Evolutionary conservation across 2,888 invertebrate genomes (phyloP).

Genomic region (Drosophila macrospina): DNA sequence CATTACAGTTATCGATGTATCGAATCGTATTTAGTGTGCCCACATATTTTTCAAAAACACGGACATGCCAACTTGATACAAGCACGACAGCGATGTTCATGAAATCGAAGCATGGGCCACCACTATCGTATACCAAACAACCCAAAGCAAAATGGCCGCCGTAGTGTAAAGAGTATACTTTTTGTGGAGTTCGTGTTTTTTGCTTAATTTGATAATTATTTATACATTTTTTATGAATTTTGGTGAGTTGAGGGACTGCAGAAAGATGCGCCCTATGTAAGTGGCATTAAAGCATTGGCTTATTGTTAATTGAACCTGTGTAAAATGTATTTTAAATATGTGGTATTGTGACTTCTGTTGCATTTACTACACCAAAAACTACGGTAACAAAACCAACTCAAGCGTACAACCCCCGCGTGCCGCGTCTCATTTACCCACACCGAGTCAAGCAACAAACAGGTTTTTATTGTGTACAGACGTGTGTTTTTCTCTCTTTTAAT

Average conservation of each 20-base stretch:
- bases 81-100: neutral
- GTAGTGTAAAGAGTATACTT: conserved; percentile 64
- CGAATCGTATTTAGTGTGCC: conserved; percentile 2
- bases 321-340: conserved; percentile 41
- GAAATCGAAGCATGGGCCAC: conserved; percentile 29
- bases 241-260: conserved; percentile 65
- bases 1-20: conserved; percentile 35
- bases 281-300: conserved; percentile 1
- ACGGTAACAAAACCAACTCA: conserved; percentile 50
- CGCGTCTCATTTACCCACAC: conserved; percentile 51
- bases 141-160: conserved; percentile 72
- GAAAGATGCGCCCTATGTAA: neutral
- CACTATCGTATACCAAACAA: conserved; percentile 60
- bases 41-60: conserved; percentile 1
- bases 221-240: conserved; percentile 73
- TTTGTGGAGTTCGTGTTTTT: conserved; percentile 78
- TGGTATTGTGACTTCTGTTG: conserved; percentile 39
- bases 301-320: conserved; percentile 20
- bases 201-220: conserved; percentile 74
- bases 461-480: conserved; percentile 78
- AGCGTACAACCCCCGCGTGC: conserved; percentile 64
- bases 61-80: conserved; percentile 37
- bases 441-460: conserved; percentile 72
- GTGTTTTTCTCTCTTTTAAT: conserved; percentile 73
- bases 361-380: conserved; percentile 58